Evolutionary conservation across 2,888 invertebrate species (phyloP), one percentile per base, ranked within the genome.

Genomic region (Leuctra nigra): DNA sequence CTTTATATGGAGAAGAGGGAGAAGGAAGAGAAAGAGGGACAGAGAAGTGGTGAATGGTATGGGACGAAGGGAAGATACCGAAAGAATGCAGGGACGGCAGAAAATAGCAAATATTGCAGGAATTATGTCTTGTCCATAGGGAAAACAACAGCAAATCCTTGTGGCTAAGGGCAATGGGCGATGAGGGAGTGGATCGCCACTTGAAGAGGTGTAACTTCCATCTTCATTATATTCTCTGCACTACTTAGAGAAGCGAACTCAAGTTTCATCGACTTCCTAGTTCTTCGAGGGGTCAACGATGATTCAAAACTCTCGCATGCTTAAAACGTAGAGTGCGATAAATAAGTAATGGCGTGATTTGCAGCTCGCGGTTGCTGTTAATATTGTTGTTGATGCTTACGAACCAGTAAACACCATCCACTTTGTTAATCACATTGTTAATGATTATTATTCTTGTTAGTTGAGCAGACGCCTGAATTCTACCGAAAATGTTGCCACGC

Each of bases 41-140:
- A 56, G 29, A 44, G 50, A 44, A 14, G 24, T 29, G 44, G 59
- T 24, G n/a, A 25, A 44, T 44, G 41, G 20, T 36, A 13, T 13
- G 20, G 53, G n/a, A 18, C 25, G 35, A 44, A 44, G 18, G n/a
- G 48, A 29, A 23, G 52, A 4, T n/a, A 24, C 16, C 18, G 46
- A 56, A 59, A 59, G 59, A 52, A 57, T 54, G 52, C 52, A 50
- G 39, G 55, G 50, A 25, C 39, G 53, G 55, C 53, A 36, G 55
- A 58, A 60, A 60, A 61, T 48, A 61, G 59, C 59, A 61, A 61
- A 57, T 61, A 61, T 59, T 59, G 57, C 57, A 61, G 57, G 55
- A 61, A 59, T 50, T 50, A 50, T 50, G 50, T 50, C 50, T 29
- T 47, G 38, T 39, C 54, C 52, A 16, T 57, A 47, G 38, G 38